Evolutionary conservation across 2,888 invertebrate genomes (phyloP), one percentile per base, ranked within the genome.

Genomic region (Cylindroiulus punctatus): DNA sequence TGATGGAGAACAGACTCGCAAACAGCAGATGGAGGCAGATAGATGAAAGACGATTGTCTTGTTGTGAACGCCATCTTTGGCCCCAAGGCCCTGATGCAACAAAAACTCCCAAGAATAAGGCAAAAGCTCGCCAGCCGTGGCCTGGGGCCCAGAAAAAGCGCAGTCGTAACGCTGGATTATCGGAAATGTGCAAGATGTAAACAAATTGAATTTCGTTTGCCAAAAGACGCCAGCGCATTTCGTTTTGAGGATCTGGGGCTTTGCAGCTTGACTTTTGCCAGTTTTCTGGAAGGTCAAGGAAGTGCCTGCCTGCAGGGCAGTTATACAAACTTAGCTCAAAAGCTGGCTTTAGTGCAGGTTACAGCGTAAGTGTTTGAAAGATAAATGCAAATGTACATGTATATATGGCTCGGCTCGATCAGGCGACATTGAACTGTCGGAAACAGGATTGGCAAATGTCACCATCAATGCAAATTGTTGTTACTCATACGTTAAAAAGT

Each of bases 11-110:
- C 47, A 7, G 47, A 12, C 47, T 47, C 19, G 47, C 47, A 19
- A 47, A 47, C 47, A 47, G 14, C 47, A 47, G 12, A 47, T 47
- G 12, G 19, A 47, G n/a, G 44, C 19, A 52, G 19, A 52, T 19
- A 52, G 52, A 52, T 52, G 52, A 52, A n/a, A 52, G 52, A 2
- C 52, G 47, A 47, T 12, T 47, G 47, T 47, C 47, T 47, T 47
- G 52, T 52, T 52, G 52, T 52, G 52, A 52, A 52, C 52, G 52
- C 52, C 52, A 52, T 52, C n/a, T 52, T 52, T 52, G 52, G n/a
- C 52, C n/a, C 52, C 52, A 19, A 7, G 52, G n/a, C n/a, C 14
- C 7, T 7, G n/a, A 52, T 52, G 52, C 0, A 52, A n/a, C 19
- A 52, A 52, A 52, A 52, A 52, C 10, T 1, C 19, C 10, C 52